phyloP scores from a whole-genome alignment of 2,797 vertebrate species.

The Mus minutoides region DNA sequence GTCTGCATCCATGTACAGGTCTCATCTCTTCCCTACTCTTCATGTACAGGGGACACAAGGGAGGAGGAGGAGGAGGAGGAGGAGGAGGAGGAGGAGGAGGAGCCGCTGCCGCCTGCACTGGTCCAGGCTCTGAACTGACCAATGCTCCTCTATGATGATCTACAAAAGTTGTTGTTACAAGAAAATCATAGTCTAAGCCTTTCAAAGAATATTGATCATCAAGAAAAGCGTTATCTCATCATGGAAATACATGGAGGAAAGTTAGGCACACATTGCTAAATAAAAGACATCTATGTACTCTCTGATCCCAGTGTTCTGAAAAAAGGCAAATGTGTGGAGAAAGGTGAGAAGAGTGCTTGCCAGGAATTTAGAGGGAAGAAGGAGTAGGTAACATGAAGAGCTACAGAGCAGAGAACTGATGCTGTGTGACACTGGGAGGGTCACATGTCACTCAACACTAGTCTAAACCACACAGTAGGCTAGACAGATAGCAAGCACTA shows the following conservation, averaged over 20 bases:
- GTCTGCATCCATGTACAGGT: background rate
- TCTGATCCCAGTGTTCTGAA: background rate
- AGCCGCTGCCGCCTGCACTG: background rate
- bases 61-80: background rate
- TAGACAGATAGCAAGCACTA: background rate
- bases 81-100: too few relatives aligned
- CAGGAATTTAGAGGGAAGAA: background rate
- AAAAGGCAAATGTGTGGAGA: background rate
- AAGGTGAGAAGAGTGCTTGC: background rate
- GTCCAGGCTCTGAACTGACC: background rate
- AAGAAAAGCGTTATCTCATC: background rate
- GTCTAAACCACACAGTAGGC: background rate
- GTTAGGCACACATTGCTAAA: background rate
- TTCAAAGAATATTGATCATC: background rate
- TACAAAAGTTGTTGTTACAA: background rate
- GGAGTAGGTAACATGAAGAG: background rate
- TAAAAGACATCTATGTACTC: background rate
- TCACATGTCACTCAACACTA: background rate
- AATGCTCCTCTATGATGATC: background rate
- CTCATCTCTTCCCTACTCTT: background rate
- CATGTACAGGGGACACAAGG: rapidly evolving
- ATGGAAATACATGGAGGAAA: background rate
- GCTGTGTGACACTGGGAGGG: background rate
- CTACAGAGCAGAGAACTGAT: background rate
- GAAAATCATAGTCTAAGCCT: background rate